A percentile compares a stretch with the other conserved stretches of the same genome.
These are phyloP conservation scores for Melikaiella ostensackeni DNA, from an alignment of 2,888 invertebrate genomes.

Conservation along the genomic window DNA sequence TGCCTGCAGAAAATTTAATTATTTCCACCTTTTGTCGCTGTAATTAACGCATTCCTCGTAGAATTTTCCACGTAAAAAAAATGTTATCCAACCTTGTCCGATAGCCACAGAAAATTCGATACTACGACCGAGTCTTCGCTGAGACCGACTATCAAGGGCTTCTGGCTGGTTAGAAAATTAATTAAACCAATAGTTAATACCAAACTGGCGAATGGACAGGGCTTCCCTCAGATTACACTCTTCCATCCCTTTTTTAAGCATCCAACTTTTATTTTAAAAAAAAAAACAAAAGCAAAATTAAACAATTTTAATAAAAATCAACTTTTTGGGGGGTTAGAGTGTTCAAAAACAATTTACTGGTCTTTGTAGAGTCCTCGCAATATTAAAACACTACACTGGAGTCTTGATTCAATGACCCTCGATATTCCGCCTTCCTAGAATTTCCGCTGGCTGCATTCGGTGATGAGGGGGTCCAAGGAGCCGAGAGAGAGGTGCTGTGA, in stretches of 20 bases:
- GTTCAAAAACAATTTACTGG: too few species aligned
- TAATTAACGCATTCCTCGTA: constrained; percentile 15
- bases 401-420: too few species aligned
- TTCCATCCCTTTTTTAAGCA: neutral
- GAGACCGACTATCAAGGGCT: constrained; percentile 56
- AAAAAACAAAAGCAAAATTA: too few species aligned
- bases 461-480: too few species aligned
- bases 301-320: too few species aligned
- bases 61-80: constrained; percentile 16
- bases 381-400: too few species aligned
- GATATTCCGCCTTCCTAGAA: too few species aligned
- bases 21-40: neutral
- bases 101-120: constrained; percentile 57
- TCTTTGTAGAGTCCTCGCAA: too few species aligned
- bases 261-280: neutral
- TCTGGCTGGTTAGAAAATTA: constrained; percentile 67
- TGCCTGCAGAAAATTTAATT: constrained; percentile 16
- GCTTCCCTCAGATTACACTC: neutral
- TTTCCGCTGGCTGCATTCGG: too few species aligned
- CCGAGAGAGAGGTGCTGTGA: too few species aligned
- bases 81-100: neutral
- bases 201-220: constrained; percentile 7
- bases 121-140: constrained; percentile 35
- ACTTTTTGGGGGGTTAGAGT: too few species aligned
- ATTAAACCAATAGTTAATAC: constrained; percentile 68